Percentiles rank a stretch among this genome's conserved stretches.
Conservation (phyloP, 2,113 vertebrate genomes). For the Thunnus maccoyii region DNA sequence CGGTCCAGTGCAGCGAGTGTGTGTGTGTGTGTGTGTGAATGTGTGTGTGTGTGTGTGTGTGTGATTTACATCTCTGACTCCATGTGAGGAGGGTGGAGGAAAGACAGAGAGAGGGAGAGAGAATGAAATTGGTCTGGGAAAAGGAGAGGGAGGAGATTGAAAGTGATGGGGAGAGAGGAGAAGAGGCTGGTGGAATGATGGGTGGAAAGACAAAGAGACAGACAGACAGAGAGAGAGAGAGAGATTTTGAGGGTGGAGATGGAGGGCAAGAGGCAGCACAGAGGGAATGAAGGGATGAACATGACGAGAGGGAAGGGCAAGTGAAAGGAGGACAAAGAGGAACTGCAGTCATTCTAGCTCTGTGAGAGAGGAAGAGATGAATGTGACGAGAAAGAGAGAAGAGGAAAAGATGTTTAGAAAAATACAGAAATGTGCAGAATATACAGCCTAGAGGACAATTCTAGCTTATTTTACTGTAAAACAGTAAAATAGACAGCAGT, state of each 20-base stretch:
- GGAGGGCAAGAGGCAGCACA: slow-evolving; percentile 22
- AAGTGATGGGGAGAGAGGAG: slow-evolving; percentile 54
- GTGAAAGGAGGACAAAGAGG: neutral
- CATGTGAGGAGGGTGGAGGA: slow-evolving; percentile 31
- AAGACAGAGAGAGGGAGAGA: slow-evolving; percentile 26
- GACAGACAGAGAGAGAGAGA: slow-evolving; percentile 8
- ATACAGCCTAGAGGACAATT: too few relatives aligned
- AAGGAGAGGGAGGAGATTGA: slow-evolving; percentile 53
- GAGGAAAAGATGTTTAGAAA: neutral
- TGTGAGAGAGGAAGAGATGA: neutral
- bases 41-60: slow-evolving; percentile 12
- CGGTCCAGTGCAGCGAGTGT: slow-evolving; percentile 13
- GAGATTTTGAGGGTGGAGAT: slow-evolving; percentile 39
- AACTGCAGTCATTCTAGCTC: slow-evolving; percentile 9
- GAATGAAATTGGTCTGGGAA: slow-evolving; percentile 60
- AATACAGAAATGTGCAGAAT: too few relatives aligned
- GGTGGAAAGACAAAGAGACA: slow-evolving; percentile 22
- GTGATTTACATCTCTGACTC: slow-evolving; percentile 51
- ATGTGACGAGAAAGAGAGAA: neutral
- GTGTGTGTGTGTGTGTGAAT: slow-evolving; percentile 13
- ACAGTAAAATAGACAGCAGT: too few relatives aligned
- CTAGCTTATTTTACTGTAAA: too few relatives aligned
- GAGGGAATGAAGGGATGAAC: slow-evolving; percentile 18
- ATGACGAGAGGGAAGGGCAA: slow-evolving; percentile 4
- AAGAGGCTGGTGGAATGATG: slow-evolving; percentile 19